Evolutionary conservation across 2,113 vertebrate genomes (phyloP).

Genomic region (Anguilla rostrata): DNA sequence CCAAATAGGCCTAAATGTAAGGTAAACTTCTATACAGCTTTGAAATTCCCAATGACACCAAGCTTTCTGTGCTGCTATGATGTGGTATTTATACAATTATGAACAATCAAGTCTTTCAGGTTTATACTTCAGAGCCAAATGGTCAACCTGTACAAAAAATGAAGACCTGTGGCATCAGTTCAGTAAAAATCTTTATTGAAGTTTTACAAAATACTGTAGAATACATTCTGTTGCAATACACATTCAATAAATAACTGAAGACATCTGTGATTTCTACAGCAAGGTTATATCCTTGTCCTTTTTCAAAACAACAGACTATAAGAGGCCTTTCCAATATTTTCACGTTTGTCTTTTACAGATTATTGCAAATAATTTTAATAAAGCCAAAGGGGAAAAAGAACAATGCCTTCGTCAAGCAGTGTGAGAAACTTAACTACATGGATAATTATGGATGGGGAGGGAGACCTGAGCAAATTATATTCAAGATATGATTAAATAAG

Average conservation of each 20-base stretch:
- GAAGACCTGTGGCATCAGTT: not conserved
- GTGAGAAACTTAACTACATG: not conserved
- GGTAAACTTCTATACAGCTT: not conserved
- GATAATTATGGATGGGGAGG: not conserved
- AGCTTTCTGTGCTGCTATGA: not conserved
- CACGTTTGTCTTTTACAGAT: not conserved
- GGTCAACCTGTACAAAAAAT: not conserved
- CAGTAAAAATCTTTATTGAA: constrained; percentile 38
- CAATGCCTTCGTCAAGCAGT: not conserved
- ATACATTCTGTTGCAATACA: constrained; percentile 8
- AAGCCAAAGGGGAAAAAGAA: not conserved
- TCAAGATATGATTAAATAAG: not conserved
- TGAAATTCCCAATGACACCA: not conserved
- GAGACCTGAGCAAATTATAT: not conserved
- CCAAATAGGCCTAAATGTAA: too few relatives aligned
- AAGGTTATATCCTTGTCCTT: not conserved
- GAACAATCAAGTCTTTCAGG: not conserved
- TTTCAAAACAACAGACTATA: not conserved
- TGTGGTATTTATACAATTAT: not conserved
- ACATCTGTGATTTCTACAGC: constrained; percentile 8
- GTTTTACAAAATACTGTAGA: constrained; percentile 27
- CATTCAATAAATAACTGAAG: constrained; percentile 22
- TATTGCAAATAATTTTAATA: not conserved
- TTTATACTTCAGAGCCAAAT: not conserved
- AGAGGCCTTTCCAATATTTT: constrained; percentile 6